Base-by-base conservation (phyloP, 1,140 invertebrate genomes). In the Anthonomus grandis region DNA sequence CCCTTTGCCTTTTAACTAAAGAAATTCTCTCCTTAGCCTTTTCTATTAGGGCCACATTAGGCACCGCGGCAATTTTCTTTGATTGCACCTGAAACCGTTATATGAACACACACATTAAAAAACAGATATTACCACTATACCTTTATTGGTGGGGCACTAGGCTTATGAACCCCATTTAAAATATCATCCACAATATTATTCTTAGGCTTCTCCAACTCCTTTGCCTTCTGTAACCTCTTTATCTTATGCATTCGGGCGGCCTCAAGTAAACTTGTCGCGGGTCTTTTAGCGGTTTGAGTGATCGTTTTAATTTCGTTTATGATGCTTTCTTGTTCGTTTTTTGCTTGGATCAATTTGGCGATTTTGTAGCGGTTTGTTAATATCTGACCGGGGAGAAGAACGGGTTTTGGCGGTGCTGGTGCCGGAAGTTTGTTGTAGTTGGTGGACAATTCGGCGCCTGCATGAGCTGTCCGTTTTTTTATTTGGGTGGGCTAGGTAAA, bases 21-120 rank as follows among this genome's bases (percentile, higher is more conserved):
- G 75, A 69, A 17, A 83, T 75, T 55, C 79, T 78, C 36, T 79
- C 79, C 62, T 84, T 84, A 1, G 82, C 78, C 22, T 78, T 66
- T 3, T 82, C 78, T 8, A 84, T 71, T 0, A 79, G 76, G 59
- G 77, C 73, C 10, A 82, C 80, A 57, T 84, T 84, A 4, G 79
- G 76, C 15, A 83, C 83, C 5, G 83, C 82, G 6, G 82, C 78
- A 38, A 85, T 84, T 62, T 80, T 76, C 13, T 74, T 73, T 21
- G 62, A 4, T 38, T 38, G 36, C 4, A n/a, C n/a, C n/a, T n/a
- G n/a, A n/a, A n/a, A n/a, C n/a, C n/a, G n/a, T n/a, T n/a, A n/a
- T n/a, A n/a, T n/a, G n/a, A n/a, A n/a, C n/a, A n/a, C n/a, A n/a
- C n/a, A n/a, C n/a, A n/a, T n/a, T n/a, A n/a, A n/a, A n/a, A n/a